Evolutionary conservation across 2,888 invertebrate genomes (phyloP), one percentile per base, ranked within the genome.

Genomic region (Subacronicta megacephala): DNA sequence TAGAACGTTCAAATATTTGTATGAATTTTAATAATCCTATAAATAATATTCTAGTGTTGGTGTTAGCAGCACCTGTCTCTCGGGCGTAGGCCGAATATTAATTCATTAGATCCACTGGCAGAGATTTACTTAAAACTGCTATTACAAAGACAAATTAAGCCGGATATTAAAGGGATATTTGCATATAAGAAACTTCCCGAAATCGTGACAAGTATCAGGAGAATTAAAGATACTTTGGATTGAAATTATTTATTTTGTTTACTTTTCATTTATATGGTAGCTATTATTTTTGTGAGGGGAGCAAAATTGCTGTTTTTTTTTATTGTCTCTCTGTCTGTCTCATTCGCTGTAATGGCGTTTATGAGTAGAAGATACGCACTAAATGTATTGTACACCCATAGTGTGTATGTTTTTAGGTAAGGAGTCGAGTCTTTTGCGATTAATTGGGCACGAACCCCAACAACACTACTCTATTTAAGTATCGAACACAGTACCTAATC

Each of bases 121-220:
- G 43, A 46, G 51, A 55, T 55, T 55, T 38, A 44, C 16, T 45
- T n/a, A 36, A 15, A 7, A 45, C 37, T 61, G 61, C 38, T 41
- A 46, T 18, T 17, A 43, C 50, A 50, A 20, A 63, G 45, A 54
- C 54, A 17, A 45, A 54, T 68, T 60, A 16, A 43, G 13, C 12
- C 55, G 46, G 54, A 71, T 59, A 70, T 69, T 70, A 69, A 50
- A 65, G 55, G 52, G 65, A 62, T 59, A 63, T 63, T 67, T n/a
- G 17, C 18, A 63, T 33, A 53, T 45, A 42, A 17, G 45, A 38
- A 46, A 23, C 29, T 49, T 31, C 26, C 15, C 7, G 15, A 31
- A 31, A 6, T 7, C 20, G n/a, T 15, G 18, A 40, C 42, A 38
- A 49, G 31, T 17, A 31, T 38, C 6, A 20, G 33, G n/a, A 7